Evolutionary conservation across 2,888 invertebrate species (phyloP), one percentile per base, ranked within the genome.

Genomic region (Drosophila acutilabella): DNA sequence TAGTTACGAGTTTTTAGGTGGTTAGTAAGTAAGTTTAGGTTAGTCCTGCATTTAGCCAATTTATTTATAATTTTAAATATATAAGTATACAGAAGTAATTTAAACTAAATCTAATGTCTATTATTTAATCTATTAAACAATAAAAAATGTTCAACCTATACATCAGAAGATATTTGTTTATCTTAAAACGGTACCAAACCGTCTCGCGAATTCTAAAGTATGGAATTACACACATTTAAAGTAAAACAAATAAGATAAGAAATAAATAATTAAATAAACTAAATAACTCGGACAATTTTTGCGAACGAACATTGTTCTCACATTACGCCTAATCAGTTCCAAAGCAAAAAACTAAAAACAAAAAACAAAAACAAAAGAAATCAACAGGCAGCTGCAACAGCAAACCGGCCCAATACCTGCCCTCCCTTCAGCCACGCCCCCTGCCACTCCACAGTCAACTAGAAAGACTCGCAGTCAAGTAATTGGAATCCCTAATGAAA

Each of bases 321-420:
- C 62, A 82, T 88, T 85, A 79, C 82, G 80, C 80, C 68, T 85
- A 71, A 88, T 82, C 80, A 80, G 74, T 82, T 80, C 40, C 41
- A 64, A 67, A 56, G 74, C 64, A 56, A 59, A 65, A 54, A 36
- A 26, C 23, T 23, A 11, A 77, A 64, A 54, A 52, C 50, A 73
- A 64, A 57, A 53, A 47, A 48, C 10, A 44, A 18, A 36, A 57
- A 54, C 16, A 75, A 65, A 59, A 52, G 62, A 75, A 65, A 64
- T 67, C 71, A 76, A 76, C 77, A 77, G 74, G 70, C 73, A 64
- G 71, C 67, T 74, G 64, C 45, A 57, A 57, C 42, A 48, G 38
- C 23, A 50, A 40, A 64, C 20, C 18, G 48, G 42, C 42, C 47
- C 54, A 47, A 51, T 14, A 13, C 51, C 20, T 20, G 2, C 16